These are phyloP conservation scores for Saguinus midas DNA, from an alignment of 2,113 vertebrate species.

Conservation along the genomic window DNA sequence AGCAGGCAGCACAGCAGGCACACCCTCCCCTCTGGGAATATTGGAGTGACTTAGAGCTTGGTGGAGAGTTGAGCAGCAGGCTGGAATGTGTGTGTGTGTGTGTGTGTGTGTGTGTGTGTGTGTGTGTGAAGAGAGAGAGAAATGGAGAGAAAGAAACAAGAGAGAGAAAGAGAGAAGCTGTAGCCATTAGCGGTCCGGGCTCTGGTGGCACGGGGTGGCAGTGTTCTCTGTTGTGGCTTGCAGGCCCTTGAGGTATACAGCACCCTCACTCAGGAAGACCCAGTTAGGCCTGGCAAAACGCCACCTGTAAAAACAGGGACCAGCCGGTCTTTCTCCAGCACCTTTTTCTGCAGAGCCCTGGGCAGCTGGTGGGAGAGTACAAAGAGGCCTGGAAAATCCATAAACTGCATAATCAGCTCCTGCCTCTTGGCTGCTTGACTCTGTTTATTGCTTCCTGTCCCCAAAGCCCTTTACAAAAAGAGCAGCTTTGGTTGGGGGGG, in stretches of 20 bases:
- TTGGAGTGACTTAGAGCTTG: neutral
- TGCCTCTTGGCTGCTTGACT: constrained; percentile 65
- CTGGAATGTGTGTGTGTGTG: neutral
- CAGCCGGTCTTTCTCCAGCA: neutral
- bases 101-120: neutral
- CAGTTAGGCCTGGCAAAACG: constrained; percentile 9
- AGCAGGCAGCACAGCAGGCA: neutral
- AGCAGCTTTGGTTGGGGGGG: neutral
- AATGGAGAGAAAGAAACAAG: neutral
- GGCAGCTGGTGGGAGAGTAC: constrained; percentile 64
- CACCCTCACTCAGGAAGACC: constrained; percentile 22
- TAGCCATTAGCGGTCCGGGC: neutral
- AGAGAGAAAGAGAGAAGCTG: neutral
- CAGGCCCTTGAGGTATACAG: neutral
- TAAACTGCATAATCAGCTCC: constrained; percentile 69
- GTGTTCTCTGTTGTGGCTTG: neutral
- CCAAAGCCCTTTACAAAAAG: constrained; percentile 72
- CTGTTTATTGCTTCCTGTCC: constrained; percentile 79
- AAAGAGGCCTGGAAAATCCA: constrained; percentile 72
- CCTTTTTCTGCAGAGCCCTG: constrained; percentile 47
- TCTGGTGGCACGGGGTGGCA: neutral
- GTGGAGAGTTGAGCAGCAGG: neutral
- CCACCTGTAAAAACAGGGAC: constrained; percentile 22
- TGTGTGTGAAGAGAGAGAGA: neutral
- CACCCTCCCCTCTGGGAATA: neutral